A percentile compares a stretch with the other conserved stretches of the same genome.
Evolutionary conservation across 2,888 invertebrate genomes (phyloP).

Genomic region (Chorisops tibialis): DNA sequence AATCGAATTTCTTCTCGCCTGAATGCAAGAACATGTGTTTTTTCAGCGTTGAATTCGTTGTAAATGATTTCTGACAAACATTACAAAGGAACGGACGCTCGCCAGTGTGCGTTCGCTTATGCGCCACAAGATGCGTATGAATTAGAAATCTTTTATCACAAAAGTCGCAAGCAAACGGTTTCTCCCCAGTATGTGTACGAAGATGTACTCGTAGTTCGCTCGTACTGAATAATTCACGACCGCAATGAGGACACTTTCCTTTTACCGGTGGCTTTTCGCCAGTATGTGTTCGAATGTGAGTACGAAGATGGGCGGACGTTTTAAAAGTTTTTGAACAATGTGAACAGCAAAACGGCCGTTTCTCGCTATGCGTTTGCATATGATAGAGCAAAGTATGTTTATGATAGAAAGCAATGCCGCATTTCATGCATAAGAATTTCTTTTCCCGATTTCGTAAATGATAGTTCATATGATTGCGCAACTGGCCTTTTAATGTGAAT

Average conservation of each 20-base stretch:
- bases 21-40: slow-evolving; percentile 29
- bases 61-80: slow-evolving; percentile 22
- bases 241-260: slow-evolving; percentile 22
- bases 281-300: slow-evolving; percentile 26
- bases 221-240: slow-evolving; percentile 20
- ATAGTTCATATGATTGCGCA: slow-evolving; percentile 20
- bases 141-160: slow-evolving; percentile 27
- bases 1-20: slow-evolving; percentile 28
- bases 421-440: slow-evolving; percentile 26
- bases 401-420: slow-evolving; percentile 24
- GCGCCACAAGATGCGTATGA: slow-evolving; percentile 27
- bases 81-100: slow-evolving; percentile 29
- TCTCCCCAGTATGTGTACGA: slow-evolving; percentile 29
- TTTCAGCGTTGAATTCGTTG: slow-evolving; percentile 16
- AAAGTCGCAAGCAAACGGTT: slow-evolving; percentile 27
- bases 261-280: slow-evolving; percentile 21
- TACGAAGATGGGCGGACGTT: slow-evolving; percentile 21
- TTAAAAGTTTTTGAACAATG: slow-evolving; percentile 24
- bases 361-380: slow-evolving; percentile 23
- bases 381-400: slow-evolving; percentile 25
- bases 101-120: slow-evolving; percentile 29
- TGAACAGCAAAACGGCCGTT: slow-evolving; percentile 20
- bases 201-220: slow-evolving; percentile 29
- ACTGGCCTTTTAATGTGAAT: slow-evolving; percentile 19
- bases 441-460: slow-evolving; percentile 10